phyloP scores from a whole-genome alignment of 2,113 vertebrate genomes.

The Oryzias curvinotus region DNA sequence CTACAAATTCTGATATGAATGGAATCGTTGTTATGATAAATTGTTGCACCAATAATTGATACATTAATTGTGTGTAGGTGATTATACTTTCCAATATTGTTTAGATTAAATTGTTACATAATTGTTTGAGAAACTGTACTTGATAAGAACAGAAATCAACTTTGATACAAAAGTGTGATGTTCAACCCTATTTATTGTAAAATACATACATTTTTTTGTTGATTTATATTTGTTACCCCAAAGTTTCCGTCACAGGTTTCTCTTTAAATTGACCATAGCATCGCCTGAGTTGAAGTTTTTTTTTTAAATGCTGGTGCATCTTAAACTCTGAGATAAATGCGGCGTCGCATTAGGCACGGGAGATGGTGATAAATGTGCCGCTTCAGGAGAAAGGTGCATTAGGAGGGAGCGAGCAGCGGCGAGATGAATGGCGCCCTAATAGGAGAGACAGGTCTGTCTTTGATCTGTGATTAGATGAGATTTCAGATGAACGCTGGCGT shows the following conservation, averaged over 20 bases:
- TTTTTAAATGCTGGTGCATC: neutral
- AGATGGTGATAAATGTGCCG: constrained; percentile 44
- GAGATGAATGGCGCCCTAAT: constrained; percentile 40
- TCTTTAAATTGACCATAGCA: neutral
- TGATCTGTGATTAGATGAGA: constrained; percentile 57
- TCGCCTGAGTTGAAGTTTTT: neutral
- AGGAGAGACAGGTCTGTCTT: constrained; percentile 38
- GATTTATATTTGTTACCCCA: neutral
- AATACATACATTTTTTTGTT: neutral
- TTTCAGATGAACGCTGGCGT: constrained; percentile 38
- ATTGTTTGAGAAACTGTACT: no score
- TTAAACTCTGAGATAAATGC: constrained; percentile 9
- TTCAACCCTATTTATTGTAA: neutral
- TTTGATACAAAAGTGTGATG: no score
- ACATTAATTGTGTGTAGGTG: no score
- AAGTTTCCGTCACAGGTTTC: neutral
- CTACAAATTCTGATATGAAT: no score
- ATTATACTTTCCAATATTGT: no score
- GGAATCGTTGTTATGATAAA: no score
- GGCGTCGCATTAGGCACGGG: constrained; percentile 28
- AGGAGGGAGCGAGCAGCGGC: neutral
- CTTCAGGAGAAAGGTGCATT: constrained; percentile 31
- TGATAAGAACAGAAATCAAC: no score
- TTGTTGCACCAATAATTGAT: no score
- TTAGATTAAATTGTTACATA: no score